Base-by-base conservation (phyloP, 2,797 vertebrate species). In the Manis crassicaudata region DNA sequence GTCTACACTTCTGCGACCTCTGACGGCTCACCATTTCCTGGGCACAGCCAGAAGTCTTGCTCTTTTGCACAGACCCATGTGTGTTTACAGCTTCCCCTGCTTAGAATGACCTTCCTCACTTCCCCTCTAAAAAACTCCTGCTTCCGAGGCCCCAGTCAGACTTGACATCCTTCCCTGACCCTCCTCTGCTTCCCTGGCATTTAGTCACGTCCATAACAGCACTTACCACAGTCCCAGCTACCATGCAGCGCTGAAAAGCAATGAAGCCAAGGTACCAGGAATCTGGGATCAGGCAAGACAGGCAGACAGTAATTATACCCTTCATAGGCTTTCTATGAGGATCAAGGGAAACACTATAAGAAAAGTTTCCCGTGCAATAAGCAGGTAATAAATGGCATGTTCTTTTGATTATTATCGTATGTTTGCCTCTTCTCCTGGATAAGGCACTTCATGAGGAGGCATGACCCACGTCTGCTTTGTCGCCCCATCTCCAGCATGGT, bases 181-280 rank as follows among this genome's bases (percentile, higher is more conserved):
- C 2, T 18, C 20, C 56, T 79, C 23, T 29, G 75, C 68, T 11
- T 21, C 46, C 75, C n/a, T 16, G 27, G 5, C n/a, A n/a, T 21
- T 72, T 9, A 58, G 23, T 35, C 29, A 67, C 32, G 37, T 77
- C 82, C 20, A 0, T n/a, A 16, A 56, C 7, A 79, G 35, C 4
- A n/a, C 60, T 35, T 7, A 54, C 60, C 56, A 7, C 35, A 46
- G 29, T 23, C 27, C 35, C 11, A 0, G 17, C 13, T 18, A 40
- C 3, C 13, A 1, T 0, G 46, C n/a, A 77, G 21, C 0, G 0
- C 43, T 35, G n/a, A 32, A 88, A 81, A 60, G 2, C 58, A 3
- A 17, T n/a, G 46, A 84, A 52, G 29, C 37, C 7, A 0, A 76
- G 27, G 18, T 11, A 46, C 82, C 40, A 6, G 3, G 62, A 67